Conservation (phyloP, 2,888 invertebrate genomes). For the Campaea margaritaria region DNA sequence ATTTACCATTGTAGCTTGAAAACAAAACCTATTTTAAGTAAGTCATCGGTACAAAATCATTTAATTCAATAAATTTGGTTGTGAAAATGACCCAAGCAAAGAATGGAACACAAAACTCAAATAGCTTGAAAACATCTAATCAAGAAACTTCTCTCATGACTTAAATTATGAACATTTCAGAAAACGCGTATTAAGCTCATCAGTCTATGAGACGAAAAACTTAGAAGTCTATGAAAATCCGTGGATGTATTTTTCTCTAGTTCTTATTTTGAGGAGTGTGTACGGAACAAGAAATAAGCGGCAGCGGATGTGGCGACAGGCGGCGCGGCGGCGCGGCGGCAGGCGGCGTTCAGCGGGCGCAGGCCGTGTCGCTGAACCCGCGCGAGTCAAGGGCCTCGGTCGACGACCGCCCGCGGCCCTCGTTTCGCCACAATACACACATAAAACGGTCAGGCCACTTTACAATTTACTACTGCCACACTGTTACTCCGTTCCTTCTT, state of each 20-base stretch:
- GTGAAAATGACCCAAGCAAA: too few species aligned
- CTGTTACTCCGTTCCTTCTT: conserved; percentile 36
- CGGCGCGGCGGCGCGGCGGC: conserved; percentile 45
- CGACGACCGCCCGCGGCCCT: conserved; percentile 78
- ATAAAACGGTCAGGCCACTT: conserved; percentile 63
- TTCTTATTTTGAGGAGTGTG: not conserved
- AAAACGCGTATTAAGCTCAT: too few species aligned
- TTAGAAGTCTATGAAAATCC: not conserved
- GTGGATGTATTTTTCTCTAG: too few species aligned
- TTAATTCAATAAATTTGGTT: too few species aligned
- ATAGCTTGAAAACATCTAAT: too few species aligned
- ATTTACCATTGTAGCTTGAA: too few species aligned
- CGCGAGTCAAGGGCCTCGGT: conserved; percentile 83
- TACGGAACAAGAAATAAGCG: conserved; percentile 38
- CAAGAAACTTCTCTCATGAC: too few species aligned
- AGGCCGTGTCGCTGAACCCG: conserved; percentile 78
- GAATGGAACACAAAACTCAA: too few species aligned
- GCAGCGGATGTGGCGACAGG: conserved; percentile 43
- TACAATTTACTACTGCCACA: conserved; percentile 52
- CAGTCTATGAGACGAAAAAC: too few species aligned
- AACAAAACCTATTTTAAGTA: too few species aligned
- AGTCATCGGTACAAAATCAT: too few species aligned
- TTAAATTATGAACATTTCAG: too few species aligned
- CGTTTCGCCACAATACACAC: conserved; percentile 69
- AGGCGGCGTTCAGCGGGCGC: conserved; percentile 62